A percentile compares a stretch with the other conserved stretches of the same genome.
phyloP scores from a whole-genome alignment of 2,888 invertebrate genomes.

The Caenorhabditis sp. region DNA sequence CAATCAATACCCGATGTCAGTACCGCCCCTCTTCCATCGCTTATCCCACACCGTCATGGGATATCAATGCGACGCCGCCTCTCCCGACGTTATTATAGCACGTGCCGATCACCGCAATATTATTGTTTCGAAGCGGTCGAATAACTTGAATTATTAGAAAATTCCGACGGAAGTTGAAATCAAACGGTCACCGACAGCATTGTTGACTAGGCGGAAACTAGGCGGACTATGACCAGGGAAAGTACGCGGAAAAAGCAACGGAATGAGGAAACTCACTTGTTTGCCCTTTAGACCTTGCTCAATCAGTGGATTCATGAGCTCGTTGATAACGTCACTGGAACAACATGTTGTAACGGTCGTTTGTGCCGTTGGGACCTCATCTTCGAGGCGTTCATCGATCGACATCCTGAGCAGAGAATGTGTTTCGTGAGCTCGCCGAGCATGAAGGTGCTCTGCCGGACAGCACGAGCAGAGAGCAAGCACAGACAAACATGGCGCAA shows the following conservation, averaged over 20 bases:
- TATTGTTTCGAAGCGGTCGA: constrained; percentile 4
- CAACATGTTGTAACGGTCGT: constrained; percentile 54
- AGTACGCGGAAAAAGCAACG: background rate
- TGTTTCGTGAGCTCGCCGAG: background rate
- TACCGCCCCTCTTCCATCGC: constrained; percentile 15
- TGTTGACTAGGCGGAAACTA: background rate
- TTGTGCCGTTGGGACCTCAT: constrained; percentile 35
- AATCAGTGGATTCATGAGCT: constrained; percentile 36
- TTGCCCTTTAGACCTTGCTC: constrained; percentile 27
- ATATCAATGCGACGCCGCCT: constrained; percentile 32
- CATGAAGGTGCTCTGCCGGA: background rate
- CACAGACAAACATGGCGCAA: constrained; percentile 21
- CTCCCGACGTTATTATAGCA: constrained; percentile 14
- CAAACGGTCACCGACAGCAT: constrained; percentile 21
- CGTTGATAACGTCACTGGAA: constrained; percentile 46
- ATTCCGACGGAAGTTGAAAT: constrained; percentile 40
- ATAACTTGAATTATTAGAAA: constrained; percentile 34
- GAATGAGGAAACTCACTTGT: constrained; percentile 15
- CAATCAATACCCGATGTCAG: constrained; percentile 7
- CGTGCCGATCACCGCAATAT: constrained; percentile 41
- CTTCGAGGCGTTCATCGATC: constrained; percentile 38
- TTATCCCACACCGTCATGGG: constrained; percentile 33
- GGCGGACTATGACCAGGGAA: constrained; percentile 28
- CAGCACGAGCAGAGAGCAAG: constrained; percentile 8
- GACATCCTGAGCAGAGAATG: constrained; percentile 14